A percentile compares a stretch with the other conserved stretches of the same genome.
phyloP scores from a whole-genome alignment of 1,140 invertebrate species.

The Megalonaias nervosa region DNA sequence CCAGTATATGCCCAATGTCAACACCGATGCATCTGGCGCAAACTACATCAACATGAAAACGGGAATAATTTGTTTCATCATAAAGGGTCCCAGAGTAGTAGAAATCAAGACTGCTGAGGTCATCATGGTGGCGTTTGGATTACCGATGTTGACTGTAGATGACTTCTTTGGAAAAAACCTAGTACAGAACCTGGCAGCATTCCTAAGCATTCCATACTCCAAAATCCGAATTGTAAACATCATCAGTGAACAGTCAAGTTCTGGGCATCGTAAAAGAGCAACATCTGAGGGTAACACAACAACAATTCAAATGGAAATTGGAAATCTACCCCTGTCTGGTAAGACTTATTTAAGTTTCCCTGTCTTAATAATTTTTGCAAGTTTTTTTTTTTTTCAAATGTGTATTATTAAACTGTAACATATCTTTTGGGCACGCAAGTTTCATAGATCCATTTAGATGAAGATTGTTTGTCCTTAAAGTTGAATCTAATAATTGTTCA shows the following conservation, averaged over 20 bases:
- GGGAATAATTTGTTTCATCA: conserved; percentile 47
- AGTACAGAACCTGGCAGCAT: conserved; percentile 59
- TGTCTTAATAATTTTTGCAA: no score
- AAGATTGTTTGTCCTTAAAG: no score
- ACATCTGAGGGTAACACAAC: neutral
- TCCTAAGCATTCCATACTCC: conserved; percentile 54
- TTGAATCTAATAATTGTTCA: no score
- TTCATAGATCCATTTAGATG: no score
- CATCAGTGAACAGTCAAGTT: conserved; percentile 33
- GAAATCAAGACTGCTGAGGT: conserved; percentile 36
- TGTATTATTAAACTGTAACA: no score
- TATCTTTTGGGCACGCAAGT: no score
- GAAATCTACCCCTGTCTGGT: conserved; percentile 44
- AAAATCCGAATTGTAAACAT: conserved; percentile 62
- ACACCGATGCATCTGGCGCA: conserved; percentile 34
- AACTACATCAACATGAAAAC: conserved; percentile 56
- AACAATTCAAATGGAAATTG: conserved; percentile 48
- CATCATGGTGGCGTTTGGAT: conserved; percentile 55
- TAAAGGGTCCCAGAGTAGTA: conserved; percentile 42
- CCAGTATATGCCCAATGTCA: no score
- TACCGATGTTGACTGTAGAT: conserved; percentile 53
- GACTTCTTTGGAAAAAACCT: conserved; percentile 67
- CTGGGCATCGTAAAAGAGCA: conserved; percentile 38
- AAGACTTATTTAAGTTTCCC: neutral
- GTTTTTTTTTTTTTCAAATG: no score